These are phyloP conservation scores for Chrosomus eos DNA, from an alignment of 2,797 vertebrate genomes.

Conservation along the genomic window DNA sequence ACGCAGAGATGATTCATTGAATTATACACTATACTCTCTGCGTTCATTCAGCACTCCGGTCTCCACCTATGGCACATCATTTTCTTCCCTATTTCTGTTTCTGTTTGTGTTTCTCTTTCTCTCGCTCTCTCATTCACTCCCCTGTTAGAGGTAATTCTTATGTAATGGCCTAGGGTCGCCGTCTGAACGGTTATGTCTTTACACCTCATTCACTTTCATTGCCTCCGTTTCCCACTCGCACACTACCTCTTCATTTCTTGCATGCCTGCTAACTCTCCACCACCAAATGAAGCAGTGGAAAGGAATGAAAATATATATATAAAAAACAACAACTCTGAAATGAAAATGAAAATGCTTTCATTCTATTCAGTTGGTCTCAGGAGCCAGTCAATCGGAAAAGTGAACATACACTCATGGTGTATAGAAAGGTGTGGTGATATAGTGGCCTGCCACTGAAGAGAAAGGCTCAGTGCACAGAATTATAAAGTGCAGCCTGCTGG, in stretches of 20 bases:
- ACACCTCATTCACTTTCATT: slow-evolving; percentile 57
- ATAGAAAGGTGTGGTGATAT: slow-evolving; percentile 40
- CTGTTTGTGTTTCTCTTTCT: slow-evolving; percentile 36
- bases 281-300: slow-evolving; percentile 37
- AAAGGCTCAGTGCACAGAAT: slow-evolving; percentile 38
- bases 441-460: slow-evolving; percentile 32
- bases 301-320: slow-evolving; percentile 31
- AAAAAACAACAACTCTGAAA: slow-evolving; percentile 33
- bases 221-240: slow-evolving; percentile 31
- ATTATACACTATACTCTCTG: neutral
- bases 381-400: slow-evolving; percentile 45
- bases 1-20: slow-evolving; percentile 13
- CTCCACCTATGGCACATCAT: neutral
- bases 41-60: neutral
- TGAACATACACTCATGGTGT: slow-evolving; percentile 41
- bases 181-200: slow-evolving; percentile 46
- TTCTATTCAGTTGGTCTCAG: slow-evolving; percentile 27
- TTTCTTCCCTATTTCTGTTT: slow-evolving; percentile 26
- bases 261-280: slow-evolving; percentile 27
- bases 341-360: slow-evolving; percentile 47
- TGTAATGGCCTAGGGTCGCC: slow-evolving; percentile 40
- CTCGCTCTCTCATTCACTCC: slow-evolving; percentile 34
- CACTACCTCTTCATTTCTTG: slow-evolving; percentile 45
- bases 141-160: slow-evolving; percentile 49
- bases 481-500: slow-evolving; percentile 50